Evolutionary conservation across 2,113 vertebrate genomes (phyloP), one percentile per base, ranked within the genome.

Genomic region (Empidonax alnorum): DNA sequence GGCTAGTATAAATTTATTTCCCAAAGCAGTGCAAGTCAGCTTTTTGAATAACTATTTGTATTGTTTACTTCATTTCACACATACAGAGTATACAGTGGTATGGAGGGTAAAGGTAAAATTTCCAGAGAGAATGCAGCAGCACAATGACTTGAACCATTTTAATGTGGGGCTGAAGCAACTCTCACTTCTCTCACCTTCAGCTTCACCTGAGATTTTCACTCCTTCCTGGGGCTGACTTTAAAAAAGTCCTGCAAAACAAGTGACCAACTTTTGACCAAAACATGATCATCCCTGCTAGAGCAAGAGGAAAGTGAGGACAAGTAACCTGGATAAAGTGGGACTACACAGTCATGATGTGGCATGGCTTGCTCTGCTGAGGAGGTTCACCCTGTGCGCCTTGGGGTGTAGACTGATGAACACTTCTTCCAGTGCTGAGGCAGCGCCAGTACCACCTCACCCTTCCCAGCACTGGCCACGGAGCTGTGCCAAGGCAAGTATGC

Each of bases 341-440:
- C n/a, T 39, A 31, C 41, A 31, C 5, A 35, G 21, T 0, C 2
- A 0, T 30, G 33, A 35, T 7, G n/a, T 23, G 22, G 44, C 13
- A 62, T 14, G 44, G 56, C 35, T 28, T 3, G 4, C 23, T 50
- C 17, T 1, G 1, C 18, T n/a, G 17, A 18, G 24, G 42, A 72
- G 74, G 33, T 10, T 59, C 52, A 78, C 18, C 18, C 15, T 55
- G 37, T 7, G 30, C 1, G 0, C 22, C 33, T 7, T 3, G 6
- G 7, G 15, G 12, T 7, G 17, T 0, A 42, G 39, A 44, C 22
- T 22, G 53, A 47, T 7, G 17, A 77, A 52, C 9, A 6, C 1
- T 12, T 72, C 49, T 58, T 62, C 33, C 53, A 71, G 25, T 1
- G 20, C 9, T 46, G 18, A 67, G 24, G 23, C 50, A 89, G 35